Percentiles rank a stretch among this genome's conserved stretches.
phyloP scores from a whole-genome alignment of 2,888 invertebrate genomes.

The Alloscopus bannaensis region DNA sequence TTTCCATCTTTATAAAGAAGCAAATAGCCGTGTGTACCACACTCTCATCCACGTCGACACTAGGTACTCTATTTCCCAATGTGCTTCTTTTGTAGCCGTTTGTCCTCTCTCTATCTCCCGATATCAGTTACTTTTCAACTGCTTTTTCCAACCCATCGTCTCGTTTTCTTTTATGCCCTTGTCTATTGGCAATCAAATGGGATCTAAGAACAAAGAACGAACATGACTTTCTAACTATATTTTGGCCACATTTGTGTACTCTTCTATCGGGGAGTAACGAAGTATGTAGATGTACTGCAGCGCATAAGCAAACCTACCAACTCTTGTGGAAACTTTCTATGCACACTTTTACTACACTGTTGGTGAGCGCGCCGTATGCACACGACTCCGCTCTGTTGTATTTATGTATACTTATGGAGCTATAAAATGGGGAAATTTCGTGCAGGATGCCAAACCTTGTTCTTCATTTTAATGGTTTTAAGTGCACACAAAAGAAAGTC shows the following conservation, averaged over 20 bases:
- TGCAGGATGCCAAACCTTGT: slow-evolving; percentile 6
- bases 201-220: slow-evolving; percentile 46
- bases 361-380: no score
- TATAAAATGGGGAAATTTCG: no score
- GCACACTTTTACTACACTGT: no score
- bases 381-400: neutral
- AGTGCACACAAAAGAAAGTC: slow-evolving; percentile 22
- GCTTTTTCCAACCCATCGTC: slow-evolving; percentile 33
- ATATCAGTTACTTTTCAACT: slow-evolving; percentile 48
- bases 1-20: slow-evolving; percentile 26
- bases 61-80: no score
- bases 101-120: slow-evolving; percentile 10
- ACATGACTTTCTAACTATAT: no score
- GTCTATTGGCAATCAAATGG: slow-evolving; percentile 63
- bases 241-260: neutral
- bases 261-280: no score
- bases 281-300: no score
- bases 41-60: no score
- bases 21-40: neutral
- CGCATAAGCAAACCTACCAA: slow-evolving; percentile 5
- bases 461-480: slow-evolving; percentile 26
- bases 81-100: slow-evolving; percentile 25
- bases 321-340: no score
- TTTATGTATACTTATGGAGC: no score
- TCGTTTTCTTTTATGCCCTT: slow-evolving; percentile 46